Base-by-base conservation (phyloP, 2,113 vertebrate genomes). In the Argyrosomus japonicus region DNA sequence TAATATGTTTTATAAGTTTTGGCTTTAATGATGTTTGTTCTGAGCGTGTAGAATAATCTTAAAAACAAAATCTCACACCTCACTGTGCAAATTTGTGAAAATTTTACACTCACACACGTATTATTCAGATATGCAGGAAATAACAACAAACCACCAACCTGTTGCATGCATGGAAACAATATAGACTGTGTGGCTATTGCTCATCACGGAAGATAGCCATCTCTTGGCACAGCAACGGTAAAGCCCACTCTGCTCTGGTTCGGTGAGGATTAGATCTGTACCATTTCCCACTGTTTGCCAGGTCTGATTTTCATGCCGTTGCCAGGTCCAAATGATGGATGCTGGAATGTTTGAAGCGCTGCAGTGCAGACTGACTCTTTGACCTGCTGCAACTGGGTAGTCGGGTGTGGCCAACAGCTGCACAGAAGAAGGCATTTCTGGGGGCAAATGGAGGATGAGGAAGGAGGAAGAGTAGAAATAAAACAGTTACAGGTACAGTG, bases 351-450 rank as follows among this genome's bases (percentile, higher is more conserved):
- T 14, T 14, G 2, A 3, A 48, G 58, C 2, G 0, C 3, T 32
- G 70, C 93, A 94, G 25, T 23, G 11, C 13, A 94, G 69, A 1
- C 8, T 6, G 15, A 94, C 88, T 3, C 0, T 75, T 67, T 84
- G 81, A 75, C 91, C 91, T 23, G 2, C 72, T 32, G 75, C 70
- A 15, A 90, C 88, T 0, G 89, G 84, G 40, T 85, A 78, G 63
- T 85, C 67, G 11, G 93, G 91, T 15, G 0, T 58, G 53, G 83
- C 89, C 75, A 17, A n/a, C 40, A 90, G 43, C 40, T 65, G 4
- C 61, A 88, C 32, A 23, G 1, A 0, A 53, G 65, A 13, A 2
- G 36, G 18, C 0, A 0, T 25, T 18, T 19, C 79, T 85, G 21
- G 48, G 3, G n/a, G 18, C 1, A 1, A 36, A 73, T 47, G 43